Conservation (phyloP, 1,140 invertebrate genomes). For the Ganaspis sp. region DNA sequence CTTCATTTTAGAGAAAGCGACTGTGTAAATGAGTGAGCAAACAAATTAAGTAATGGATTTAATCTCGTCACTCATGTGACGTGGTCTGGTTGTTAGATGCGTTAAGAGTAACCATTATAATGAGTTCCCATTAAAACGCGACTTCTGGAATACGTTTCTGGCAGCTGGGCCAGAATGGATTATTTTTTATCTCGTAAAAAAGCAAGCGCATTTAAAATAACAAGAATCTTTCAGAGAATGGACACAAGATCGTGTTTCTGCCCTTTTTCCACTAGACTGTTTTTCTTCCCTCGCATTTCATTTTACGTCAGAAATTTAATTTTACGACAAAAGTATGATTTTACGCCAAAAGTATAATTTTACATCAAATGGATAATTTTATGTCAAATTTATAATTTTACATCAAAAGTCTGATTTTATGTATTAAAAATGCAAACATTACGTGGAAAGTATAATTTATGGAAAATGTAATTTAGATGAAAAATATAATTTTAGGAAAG, state of each 20-base stretch:
- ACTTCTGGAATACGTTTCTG: conserved; percentile 68
- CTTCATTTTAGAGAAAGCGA: background rate
- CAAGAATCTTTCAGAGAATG: conserved; percentile 1
- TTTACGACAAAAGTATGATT: no score
- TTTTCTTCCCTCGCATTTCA: no score
- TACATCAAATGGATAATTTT: no score
- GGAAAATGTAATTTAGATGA: no score
- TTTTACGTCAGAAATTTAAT: no score
- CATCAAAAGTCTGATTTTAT: no score
- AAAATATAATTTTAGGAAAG: no score
- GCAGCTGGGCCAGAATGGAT: conserved; percentile 59
- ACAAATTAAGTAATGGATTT: conserved; percentile 69
- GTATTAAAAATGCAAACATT: no score
- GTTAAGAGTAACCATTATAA: conserved; percentile 62
- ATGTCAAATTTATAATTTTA: no score
- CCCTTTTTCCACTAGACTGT: conserved; percentile 32
- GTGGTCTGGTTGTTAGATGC: conserved; percentile 58
- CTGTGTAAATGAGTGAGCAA: conserved; percentile 53
- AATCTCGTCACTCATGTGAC: conserved; percentile 64
- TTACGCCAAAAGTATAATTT: no score
- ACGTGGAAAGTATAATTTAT: no score
- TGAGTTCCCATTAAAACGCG: conserved; percentile 63
- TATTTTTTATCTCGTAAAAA: conserved; percentile 52
- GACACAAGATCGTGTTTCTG: conserved; percentile 46
- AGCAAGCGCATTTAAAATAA: background rate